phyloP scores from a whole-genome alignment of 2,888 invertebrate genomes.

The Acronicta leporina region DNA sequence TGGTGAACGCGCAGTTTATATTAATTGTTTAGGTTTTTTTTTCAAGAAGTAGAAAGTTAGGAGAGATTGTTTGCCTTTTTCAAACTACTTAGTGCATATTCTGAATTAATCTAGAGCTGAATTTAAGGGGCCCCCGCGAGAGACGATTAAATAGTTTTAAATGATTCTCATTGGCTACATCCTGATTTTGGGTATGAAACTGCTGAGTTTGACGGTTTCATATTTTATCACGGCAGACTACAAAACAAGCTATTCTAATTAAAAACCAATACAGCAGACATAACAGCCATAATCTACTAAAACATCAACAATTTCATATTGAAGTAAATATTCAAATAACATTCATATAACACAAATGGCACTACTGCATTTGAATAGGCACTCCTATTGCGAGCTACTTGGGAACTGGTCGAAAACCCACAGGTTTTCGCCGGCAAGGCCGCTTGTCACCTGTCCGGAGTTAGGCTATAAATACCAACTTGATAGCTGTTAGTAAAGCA shows the following conservation, averaged over 20 bases:
- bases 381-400: constrained; percentile 24
- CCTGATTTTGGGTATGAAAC: too few species aligned
- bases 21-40: background rate
- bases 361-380: constrained; percentile 13
- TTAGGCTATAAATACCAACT: constrained; percentile 35
- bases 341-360: constrained; percentile 34
- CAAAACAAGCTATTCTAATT: too few species aligned
- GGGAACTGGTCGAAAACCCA: constrained; percentile 28
- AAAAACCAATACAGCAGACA: too few species aligned
- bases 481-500: constrained; percentile 21
- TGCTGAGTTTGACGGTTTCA: too few species aligned
- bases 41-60: too few species aligned
- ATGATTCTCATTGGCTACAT: too few species aligned
- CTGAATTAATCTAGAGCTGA: too few species aligned
- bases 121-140: too few species aligned
- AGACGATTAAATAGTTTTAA: too few species aligned
- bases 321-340: constrained; percentile 35
- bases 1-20: constrained; percentile 1
- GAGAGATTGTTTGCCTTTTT: too few species aligned
- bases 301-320: constrained; percentile 14
- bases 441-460: constrained; percentile 42
- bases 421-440: constrained; percentile 35
- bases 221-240: too few species aligned
- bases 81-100: too few species aligned
- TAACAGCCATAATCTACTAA: constrained; percentile 3